These are phyloP conservation scores for Cataglyphis rosenhaueri DNA, from an alignment of 2,888 invertebrate species.

Conservation along the genomic window DNA sequence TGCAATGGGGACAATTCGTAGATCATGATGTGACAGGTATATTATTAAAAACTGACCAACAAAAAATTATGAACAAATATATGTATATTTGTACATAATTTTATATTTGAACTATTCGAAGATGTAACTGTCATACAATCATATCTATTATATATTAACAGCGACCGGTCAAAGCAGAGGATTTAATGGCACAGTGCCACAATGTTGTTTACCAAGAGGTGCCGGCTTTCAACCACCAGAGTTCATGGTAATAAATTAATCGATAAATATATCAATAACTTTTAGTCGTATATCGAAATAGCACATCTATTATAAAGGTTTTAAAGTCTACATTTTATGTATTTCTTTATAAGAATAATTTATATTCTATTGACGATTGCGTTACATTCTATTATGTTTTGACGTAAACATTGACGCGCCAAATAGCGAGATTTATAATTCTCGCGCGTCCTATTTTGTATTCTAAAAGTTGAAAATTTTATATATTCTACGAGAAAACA, in stretches of 20 bases:
- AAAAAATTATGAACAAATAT: not conserved
- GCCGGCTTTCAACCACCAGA: conserved; percentile 88
- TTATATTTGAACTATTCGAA: not conserved
- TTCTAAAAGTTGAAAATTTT: not conserved
- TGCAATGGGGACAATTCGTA: conserved; percentile 97
- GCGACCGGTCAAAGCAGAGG: conserved; percentile 92
- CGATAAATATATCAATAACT: not conserved
- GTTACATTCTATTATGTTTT: not conserved
- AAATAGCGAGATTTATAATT: not conserved
- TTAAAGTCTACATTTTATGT: not conserved
- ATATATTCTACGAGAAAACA: not conserved
- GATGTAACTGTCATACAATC: not conserved
- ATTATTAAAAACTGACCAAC: not conserved
- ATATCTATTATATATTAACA: not conserved
- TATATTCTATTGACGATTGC: not conserved
- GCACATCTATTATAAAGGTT: conserved; percentile 4
- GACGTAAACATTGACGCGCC: not conserved
- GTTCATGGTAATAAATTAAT: conserved; percentile 86
- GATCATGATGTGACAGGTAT: conserved; percentile 93
- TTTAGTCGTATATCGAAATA: not conserved
- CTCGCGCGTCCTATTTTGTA: not conserved
- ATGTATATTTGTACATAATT: not conserved
- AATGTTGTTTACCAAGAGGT: conserved; percentile 90
- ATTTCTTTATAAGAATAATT: not conserved
- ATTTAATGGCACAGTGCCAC: conserved; percentile 92